phyloP scores from a whole-genome alignment of 2,888 invertebrate genomes.

The Bugulina stolonifera region DNA sequence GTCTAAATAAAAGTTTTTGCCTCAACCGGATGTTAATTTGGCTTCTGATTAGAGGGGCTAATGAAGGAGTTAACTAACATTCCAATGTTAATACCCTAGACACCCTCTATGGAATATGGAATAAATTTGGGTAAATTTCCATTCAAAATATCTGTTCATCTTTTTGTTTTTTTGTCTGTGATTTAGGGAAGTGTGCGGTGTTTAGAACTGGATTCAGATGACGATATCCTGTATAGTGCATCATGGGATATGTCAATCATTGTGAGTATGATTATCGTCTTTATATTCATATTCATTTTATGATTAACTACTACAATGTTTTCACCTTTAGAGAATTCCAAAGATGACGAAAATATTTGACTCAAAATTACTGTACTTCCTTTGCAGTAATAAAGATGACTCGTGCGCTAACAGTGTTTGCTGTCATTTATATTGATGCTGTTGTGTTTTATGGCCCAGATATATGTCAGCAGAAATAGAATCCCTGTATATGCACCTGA shows the following conservation, averaged over 20 bases:
- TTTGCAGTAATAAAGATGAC: background rate
- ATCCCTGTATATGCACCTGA: too few species aligned
- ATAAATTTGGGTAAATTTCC: background rate
- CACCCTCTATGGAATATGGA: too few species aligned
- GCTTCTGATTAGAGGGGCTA: background rate
- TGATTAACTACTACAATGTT: background rate
- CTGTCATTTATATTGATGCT: too few species aligned
- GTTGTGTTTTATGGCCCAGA: too few species aligned
- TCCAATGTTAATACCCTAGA: too few species aligned
- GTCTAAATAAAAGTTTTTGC: background rate
- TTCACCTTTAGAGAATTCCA: too few species aligned
- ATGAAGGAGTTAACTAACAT: too few species aligned
- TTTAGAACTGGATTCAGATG: constrained; percentile 36
- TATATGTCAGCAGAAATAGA: too few species aligned
- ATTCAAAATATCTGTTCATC: background rate
- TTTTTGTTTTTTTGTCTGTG: background rate
- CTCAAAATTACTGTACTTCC: background rate
- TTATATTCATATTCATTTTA: background rate
- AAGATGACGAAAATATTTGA: too few species aligned
- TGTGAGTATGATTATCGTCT: constrained; percentile 34
- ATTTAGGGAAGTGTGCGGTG: constrained; percentile 44
- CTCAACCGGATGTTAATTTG: background rate
- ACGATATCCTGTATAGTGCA: constrained; percentile 42
- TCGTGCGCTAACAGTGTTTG: too few species aligned
- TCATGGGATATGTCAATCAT: constrained; percentile 48